Evolutionary conservation across 2,113 vertebrate species (phyloP), one percentile per base, ranked within the genome.

Genomic region (Drymodes brunneopygia): DNA sequence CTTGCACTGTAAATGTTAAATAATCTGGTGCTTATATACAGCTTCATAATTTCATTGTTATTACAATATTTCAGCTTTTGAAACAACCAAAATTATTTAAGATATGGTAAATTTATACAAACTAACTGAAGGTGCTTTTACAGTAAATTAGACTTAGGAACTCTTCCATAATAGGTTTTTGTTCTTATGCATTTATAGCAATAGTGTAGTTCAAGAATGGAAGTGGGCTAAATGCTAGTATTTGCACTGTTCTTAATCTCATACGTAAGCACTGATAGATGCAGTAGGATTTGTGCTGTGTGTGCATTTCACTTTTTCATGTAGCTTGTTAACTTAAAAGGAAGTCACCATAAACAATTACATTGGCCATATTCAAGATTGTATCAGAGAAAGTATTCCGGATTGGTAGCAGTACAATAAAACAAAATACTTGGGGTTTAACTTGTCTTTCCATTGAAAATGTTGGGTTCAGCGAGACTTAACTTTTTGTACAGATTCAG

Each of bases 71-170:
- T 86, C 77, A 73, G 75, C 67, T 88, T 80, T 80, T 66, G 54
- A 82, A 92, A 81, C 62, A 92, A 88, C 71, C 62, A 92, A 85
- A 89, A 72, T 83, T 84, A 93, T 90, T 88, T 90, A 92, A 92
- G 65, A 74, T 62, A 35, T 0, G 15, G 36, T 81, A 51, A 45
- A 81, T 72, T 94, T 91, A 53, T 95, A 60, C 47, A 56, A 67
- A 72, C 38, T 80, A 93, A 92, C 45, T 53, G 90, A 96, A 96
- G 95, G 85, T 96, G 92, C 90, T 95, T 90, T 79, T 84, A 79
- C 50, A 80, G 74, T 90, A 88, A 93, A 81, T 90, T 27, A 73
- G 79, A 81, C 48, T 79, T 95, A 42, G 81, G 73, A 79, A 80
- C 77, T 89, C 70, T 89, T 93, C 90, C 66, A 18, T 82, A 81